phyloP scores from a whole-genome alignment of 2,888 invertebrate genomes.

The Temnothorax ravouxi region DNA sequence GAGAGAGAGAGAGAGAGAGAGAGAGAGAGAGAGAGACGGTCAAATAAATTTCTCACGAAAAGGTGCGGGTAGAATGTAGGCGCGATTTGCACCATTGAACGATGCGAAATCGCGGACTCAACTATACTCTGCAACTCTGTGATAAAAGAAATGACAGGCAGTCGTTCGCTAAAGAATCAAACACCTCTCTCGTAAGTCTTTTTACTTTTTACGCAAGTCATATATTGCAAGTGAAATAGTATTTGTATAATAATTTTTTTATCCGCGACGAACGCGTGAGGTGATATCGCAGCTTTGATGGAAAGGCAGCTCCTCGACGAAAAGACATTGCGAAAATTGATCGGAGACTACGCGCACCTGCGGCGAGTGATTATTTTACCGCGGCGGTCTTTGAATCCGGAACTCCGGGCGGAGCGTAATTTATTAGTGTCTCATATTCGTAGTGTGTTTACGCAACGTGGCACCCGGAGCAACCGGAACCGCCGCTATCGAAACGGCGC shows the following conservation, averaged over 20 bases:
- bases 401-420: not conserved
- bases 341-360: not conserved
- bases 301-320: not conserved
- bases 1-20: not conserved
- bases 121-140: constrained; percentile 10
- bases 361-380: not conserved
- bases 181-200: constrained; percentile 10
- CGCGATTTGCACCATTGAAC: constrained; percentile 64
- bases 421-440: constrained; percentile 22
- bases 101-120: constrained; percentile 65
- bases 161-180: not conserved
- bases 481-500: constrained; percentile 19
- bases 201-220: constrained; percentile 27
- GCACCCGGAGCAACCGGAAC: constrained; percentile 21
- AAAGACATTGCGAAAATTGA: not conserved
- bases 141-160: constrained; percentile 26
- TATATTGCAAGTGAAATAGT: constrained; percentile 1
- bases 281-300: not conserved
- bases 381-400: not conserved
- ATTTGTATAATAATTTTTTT: constrained; percentile 18
- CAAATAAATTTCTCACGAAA: constrained; percentile 66
- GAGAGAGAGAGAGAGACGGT: constrained; percentile 50
- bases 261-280: not conserved
- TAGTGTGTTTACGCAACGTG: constrained; percentile 29
- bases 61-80: constrained; percentile 1